These are phyloP conservation scores for Castor canadensis DNA, from an alignment of 2,113 vertebrate species.

Conservation along the genomic window DNA sequence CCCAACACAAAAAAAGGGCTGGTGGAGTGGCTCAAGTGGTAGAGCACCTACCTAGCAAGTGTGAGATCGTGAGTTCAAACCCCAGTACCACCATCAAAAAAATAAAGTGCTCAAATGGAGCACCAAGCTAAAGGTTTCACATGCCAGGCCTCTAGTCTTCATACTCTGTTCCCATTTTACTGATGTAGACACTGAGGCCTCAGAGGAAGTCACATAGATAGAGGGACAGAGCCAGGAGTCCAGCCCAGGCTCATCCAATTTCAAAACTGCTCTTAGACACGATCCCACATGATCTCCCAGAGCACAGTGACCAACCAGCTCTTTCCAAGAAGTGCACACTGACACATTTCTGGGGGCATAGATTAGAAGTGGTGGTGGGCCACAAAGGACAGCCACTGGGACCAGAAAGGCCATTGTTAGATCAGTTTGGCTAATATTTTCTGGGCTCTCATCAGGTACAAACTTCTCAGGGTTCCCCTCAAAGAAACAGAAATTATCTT, in stretches of 20 bases:
- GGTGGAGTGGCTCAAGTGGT: too few species aligned
- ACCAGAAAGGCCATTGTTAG: neutral
- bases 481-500: neutral
- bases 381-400: neutral
- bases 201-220: neutral
- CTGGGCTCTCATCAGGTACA: neutral
- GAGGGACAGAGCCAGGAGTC: neutral
- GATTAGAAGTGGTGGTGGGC: neutral
- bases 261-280: neutral
- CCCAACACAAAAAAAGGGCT: too few species aligned
- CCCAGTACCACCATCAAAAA: too few species aligned
- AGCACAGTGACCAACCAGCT: neutral
- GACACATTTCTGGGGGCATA: too few species aligned
- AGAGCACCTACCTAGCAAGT: too few species aligned
- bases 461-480: neutral
- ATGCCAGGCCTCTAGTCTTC: accelerated
- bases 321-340: neutral
- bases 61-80: too few species aligned
- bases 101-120: neutral
- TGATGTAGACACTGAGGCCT: neutral
- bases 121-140: too few species aligned
- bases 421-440: neutral
- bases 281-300: accelerated
- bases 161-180: accelerated
- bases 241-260: neutral